phyloP scores from a whole-genome alignment of 2,888 invertebrate species.

The Drosophila differens region DNA sequence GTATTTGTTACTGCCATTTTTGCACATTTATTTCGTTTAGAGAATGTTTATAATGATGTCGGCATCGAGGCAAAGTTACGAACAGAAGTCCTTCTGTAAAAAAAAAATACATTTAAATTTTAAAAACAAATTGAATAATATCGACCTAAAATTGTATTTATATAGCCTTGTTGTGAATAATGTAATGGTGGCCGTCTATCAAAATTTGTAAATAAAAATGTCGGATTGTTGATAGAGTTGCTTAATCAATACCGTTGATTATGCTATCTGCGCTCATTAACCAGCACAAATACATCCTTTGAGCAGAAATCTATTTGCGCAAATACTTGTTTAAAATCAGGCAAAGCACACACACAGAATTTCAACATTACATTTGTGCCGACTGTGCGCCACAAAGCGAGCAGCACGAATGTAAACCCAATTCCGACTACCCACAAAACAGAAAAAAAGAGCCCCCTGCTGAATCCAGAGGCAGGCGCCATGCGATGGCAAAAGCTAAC shows the following conservation, averaged over 20 bases:
- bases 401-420: constrained; percentile 34
- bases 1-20: constrained; percentile 33
- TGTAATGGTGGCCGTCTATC: background rate
- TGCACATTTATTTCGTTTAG: constrained; percentile 54
- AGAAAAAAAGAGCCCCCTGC: background rate
- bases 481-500: constrained; percentile 59
- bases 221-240: constrained; percentile 1
- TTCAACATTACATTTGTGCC: constrained; percentile 28
- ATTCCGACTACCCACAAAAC: constrained; percentile 10
- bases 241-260: constrained; percentile 25
- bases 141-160: background rate
- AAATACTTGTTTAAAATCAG: constrained; percentile 39
- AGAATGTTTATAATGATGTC: constrained; percentile 52
- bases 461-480: constrained; percentile 13
- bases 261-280: constrained; percentile 43
- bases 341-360: constrained; percentile 18
- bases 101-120: constrained; percentile 9
- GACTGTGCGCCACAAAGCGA: constrained; percentile 27
- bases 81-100: background rate
- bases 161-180: background rate
- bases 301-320: constrained; percentile 30
- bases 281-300: constrained; percentile 46
- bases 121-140: background rate
- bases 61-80: constrained; percentile 20
- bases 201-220: background rate